Conservation (phyloP, 2,888 invertebrate genomes). For the Oligia fasciuncula region DNA sequence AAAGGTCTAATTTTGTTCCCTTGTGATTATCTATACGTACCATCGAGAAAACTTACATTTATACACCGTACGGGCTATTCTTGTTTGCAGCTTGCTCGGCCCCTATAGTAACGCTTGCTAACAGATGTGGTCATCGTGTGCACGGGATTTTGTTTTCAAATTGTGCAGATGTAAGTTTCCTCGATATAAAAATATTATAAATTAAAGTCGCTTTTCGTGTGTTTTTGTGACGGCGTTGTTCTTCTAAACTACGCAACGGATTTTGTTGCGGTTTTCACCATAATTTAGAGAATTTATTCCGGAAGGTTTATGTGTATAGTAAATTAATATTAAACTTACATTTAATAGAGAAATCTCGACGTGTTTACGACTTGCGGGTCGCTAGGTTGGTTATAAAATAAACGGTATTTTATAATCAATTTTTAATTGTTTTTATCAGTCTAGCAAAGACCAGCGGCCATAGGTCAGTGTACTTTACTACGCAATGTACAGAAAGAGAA, state of each 20-base stretch:
- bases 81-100: too few relatives aligned
- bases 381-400: not conserved
- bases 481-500: not conserved
- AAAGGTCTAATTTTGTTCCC: too few relatives aligned
- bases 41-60: too few relatives aligned
- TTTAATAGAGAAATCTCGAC: not conserved
- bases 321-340: not conserved
- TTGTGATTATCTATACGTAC: too few relatives aligned
- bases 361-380: not conserved
- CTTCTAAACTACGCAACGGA: not conserved
- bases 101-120: too few relatives aligned
- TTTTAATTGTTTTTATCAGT: not conserved
- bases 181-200: not conserved
- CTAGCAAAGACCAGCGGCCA: not conserved
- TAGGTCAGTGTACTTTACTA: not conserved
- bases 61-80: too few relatives aligned
- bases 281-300: not conserved
- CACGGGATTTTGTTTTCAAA: too few relatives aligned
- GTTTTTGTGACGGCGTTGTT: not conserved
- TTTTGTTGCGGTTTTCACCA: not conserved
- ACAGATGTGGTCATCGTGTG: too few relatives aligned
- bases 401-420: not conserved
- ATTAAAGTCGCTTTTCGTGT: not conserved
- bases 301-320: too few relatives aligned
- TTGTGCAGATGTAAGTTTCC: too few relatives aligned